Evolutionary conservation across 2,888 invertebrate genomes (phyloP), one percentile per base, ranked within the genome.

Genomic region (Ceraclea dissimilis): DNA sequence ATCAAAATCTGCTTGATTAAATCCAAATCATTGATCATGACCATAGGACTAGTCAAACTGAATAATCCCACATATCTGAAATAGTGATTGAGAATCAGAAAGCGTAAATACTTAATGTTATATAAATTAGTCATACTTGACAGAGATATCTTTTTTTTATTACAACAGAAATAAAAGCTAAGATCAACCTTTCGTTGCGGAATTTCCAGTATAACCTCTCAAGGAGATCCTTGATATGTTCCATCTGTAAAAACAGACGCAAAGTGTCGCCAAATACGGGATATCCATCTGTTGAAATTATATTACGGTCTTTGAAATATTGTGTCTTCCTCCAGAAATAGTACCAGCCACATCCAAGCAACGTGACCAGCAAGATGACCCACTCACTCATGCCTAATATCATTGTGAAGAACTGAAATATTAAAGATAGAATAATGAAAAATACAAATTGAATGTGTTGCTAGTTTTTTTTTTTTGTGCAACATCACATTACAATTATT

Each of bases 11-110:
- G 61, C 44, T 64, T 67, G 11, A 71, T 66, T 10, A 70, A 26
- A 2, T 70, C 67, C 0, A 67, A 67, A 51, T 69, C 69, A 2
- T 65, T 64, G 0, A 71, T 6, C 1, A 71, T 1, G 2, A 67
- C 16, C 0, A 57, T 19, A 1, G 69, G 68, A 1, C 56, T 62
- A 1, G 52, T 26, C 19, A 69, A 66, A 21, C 67, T 66, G 56
- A 67, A 66, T 8, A 59, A 22, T 1, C 69, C 70, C 2, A 65
- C 20, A 43, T 58, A 60, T 46, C 60, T 60, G 16, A 47, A 26
- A 26, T 26, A 26, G 26, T 26, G 26, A 26, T n/a, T n/a, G n/a
- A n/a, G n/a, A n/a, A n/a, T n/a, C n/a, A n/a, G n/a, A n/a, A n/a
- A n/a, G n/a, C n/a, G n/a, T n/a, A n/a, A n/a, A n/a, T n/a, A n/a